Evolutionary conservation across 2,888 invertebrate species (phyloP), one percentile per base, ranked within the genome.

Genomic region (Platynereis dumerilii): DNA sequence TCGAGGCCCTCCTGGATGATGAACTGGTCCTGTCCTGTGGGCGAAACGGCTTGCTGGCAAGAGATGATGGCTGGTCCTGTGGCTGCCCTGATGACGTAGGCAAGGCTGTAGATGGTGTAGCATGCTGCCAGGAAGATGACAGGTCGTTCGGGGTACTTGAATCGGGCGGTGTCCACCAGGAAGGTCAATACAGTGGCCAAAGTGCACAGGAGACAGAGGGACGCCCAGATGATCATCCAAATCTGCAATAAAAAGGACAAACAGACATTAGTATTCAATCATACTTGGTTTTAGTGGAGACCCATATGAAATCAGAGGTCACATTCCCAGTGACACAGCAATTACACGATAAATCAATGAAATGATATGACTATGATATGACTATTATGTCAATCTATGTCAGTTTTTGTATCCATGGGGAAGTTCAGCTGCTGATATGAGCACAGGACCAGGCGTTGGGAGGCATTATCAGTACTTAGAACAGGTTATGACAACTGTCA

Each of bases 221-320:
- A 90, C 0, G 93, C 91, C 85, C 92, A 89, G 2, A 91, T 90
- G 28, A 89, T 88, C 86, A 91, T 90, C 88, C 92, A 91, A 24
- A 90, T 87, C 81, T 34, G 34, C 5, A 34, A 34, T 7, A 5
- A 34, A 34, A 34, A 34, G n/a, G n/a, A n/a, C n/a, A n/a, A n/a
- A n/a, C n/a, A n/a, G n/a, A n/a, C n/a, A n/a, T n/a, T n/a, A n/a
- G n/a, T n/a, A n/a, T n/a, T n/a, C n/a, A n/a, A n/a, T n/a, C n/a
- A n/a, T n/a, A n/a, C n/a, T n/a, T n/a, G n/a, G n/a, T n/a, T n/a
- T n/a, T n/a, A n/a, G n/a, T n/a, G n/a, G n/a, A n/a, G n/a, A n/a
- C n/a, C n/a, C n/a, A n/a, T n/a, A n/a, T n/a, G n/a, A n/a, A n/a
- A n/a, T n/a, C n/a, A n/a, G n/a, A n/a, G n/a, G n/a, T n/a, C n/a